Evolutionary conservation across 1,140 invertebrate genomes (phyloP).

Genomic region (Brachionus manjavacas): DNA sequence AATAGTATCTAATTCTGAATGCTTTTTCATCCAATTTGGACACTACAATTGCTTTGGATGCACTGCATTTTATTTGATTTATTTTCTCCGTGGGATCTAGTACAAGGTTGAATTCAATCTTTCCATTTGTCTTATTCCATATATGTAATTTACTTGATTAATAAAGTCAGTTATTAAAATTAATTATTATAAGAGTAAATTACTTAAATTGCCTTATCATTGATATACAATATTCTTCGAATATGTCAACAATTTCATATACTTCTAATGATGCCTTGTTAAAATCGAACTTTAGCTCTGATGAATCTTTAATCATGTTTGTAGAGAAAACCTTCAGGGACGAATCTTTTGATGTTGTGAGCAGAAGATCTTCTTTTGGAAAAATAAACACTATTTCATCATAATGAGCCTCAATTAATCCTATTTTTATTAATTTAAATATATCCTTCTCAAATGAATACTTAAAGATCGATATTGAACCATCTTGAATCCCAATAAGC

Average conservation of each 20-base stretch:
- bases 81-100: neutral
- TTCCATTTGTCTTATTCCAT: neutral
- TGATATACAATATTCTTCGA: neutral
- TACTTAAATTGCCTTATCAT: neutral
- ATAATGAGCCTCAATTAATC: neutral
- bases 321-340: neutral
- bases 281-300: neutral
- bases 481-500: neutral
- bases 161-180: no score
- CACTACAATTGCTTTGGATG: neutral
- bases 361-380: neutral
- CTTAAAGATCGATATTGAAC: neutral
- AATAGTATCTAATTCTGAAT: neutral
- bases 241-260: neutral
- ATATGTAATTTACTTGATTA: neutral
- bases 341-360: neutral
- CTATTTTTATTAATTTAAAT: neutral
- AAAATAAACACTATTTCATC: neutral
- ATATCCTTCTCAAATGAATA: neutral
- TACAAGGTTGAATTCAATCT: neutral
- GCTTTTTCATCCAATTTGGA: neutral
- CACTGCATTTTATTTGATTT: neutral
- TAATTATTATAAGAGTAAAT: neutral
- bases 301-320: neutral
- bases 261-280: neutral